phyloP scores from a whole-genome alignment of 2,888 invertebrate genomes.

The Netelia melanura region DNA sequence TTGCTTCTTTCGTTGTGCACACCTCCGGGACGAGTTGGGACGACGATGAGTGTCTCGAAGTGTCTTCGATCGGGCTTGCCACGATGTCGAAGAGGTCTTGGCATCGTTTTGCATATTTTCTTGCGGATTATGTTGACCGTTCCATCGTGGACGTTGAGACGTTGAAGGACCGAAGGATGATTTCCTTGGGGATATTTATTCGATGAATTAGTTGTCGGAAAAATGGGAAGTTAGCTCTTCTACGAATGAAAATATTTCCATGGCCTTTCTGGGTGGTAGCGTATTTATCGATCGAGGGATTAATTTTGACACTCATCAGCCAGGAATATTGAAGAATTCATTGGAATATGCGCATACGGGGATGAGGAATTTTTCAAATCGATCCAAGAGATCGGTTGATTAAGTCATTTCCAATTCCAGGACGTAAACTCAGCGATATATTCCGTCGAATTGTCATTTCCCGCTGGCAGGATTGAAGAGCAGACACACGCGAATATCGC shows the following conservation, averaged over 20 bases:
- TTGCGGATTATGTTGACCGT: slow-evolving; percentile 66
- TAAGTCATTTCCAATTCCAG: slow-evolving; percentile 29
- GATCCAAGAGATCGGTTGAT: background rate
- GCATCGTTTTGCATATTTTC: slow-evolving; percentile 79
- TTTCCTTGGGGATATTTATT: background rate
- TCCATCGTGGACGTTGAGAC: background rate
- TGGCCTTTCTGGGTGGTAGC: background rate
- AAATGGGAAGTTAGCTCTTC: background rate
- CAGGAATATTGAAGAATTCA: background rate
- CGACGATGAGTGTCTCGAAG: slow-evolving; percentile 55
- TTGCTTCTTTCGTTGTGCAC: slow-evolving; percentile 50
- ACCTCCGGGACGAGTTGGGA: slow-evolving; percentile 55
- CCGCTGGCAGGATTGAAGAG: slow-evolving; percentile 23
- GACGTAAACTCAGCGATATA: slow-evolving; percentile 13
- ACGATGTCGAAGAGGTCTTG: slow-evolving; percentile 62
- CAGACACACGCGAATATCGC: slow-evolving; percentile 35
- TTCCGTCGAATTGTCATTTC: slow-evolving; percentile 41
- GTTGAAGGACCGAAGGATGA: background rate
- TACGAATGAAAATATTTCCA: background rate
- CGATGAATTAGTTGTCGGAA: too few species aligned
- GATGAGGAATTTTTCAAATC: background rate
- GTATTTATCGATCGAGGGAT: background rate
- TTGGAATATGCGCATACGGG: background rate
- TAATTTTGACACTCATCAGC: background rate
- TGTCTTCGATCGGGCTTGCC: slow-evolving; percentile 75